phyloP scores from a whole-genome alignment of 2,888 invertebrate species.

The Orthosia cruda region DNA sequence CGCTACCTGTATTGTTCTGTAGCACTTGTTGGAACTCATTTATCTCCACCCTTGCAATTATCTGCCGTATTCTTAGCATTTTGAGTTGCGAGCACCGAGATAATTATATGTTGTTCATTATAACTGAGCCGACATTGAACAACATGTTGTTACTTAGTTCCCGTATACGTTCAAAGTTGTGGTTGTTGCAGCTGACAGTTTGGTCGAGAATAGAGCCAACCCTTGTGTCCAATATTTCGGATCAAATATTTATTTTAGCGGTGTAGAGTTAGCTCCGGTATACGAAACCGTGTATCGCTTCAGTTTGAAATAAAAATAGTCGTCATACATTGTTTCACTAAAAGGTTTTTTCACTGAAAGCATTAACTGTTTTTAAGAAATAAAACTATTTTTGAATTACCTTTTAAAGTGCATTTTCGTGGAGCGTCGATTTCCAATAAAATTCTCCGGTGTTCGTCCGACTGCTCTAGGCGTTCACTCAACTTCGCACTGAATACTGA shows the following conservation, averaged over 20 bases:
- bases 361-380: conserved; percentile 58
- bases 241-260: conserved; percentile 68
- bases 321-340: conserved; percentile 30
- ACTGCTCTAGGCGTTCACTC: conserved; percentile 66
- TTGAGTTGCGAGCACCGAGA: conserved; percentile 32
- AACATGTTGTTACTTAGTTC: conserved; percentile 31
- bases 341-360: conserved; percentile 51
- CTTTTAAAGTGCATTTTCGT: conserved; percentile 65
- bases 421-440: conserved; percentile 66
- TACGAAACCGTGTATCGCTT: conserved; percentile 28
- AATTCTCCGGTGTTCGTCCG: conserved; percentile 62
- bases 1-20: conserved; percentile 77
- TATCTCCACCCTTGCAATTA: conserved; percentile 72
- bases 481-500: conserved; percentile 80
- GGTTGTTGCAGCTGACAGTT: conserved; percentile 44
- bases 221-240: conserved; percentile 67
- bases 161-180: conserved; percentile 20
- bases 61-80: conserved; percentile 65
- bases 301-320: conserved; percentile 39
- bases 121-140: conserved; percentile 40
- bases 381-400: conserved; percentile 62
- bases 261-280: conserved; percentile 60
- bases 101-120: conserved; percentile 66
- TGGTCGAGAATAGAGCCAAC: conserved; percentile 49
- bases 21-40: conserved; percentile 72